These are phyloP conservation scores for Kryptopterus vitreolus DNA, from an alignment of 2,797 vertebrate genomes.

Conservation along the genomic window DNA sequence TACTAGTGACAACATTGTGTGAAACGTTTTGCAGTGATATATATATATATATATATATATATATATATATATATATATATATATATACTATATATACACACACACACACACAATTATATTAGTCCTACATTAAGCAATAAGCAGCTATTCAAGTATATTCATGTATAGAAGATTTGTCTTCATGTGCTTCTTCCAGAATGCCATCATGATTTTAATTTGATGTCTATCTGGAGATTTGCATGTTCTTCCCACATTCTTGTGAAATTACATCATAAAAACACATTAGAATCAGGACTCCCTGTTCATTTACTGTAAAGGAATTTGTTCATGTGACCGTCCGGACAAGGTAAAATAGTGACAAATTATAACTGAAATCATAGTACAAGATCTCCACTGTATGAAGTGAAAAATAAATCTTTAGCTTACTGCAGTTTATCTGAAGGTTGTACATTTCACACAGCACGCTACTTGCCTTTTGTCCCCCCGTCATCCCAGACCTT, in stretches of 20 bases:
- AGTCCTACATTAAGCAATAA: not conserved
- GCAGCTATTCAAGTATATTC: not conserved
- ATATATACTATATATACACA: too few species aligned
- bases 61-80: too few species aligned
- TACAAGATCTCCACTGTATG: not conserved
- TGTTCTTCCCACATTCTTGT: not conserved
- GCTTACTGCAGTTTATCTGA: not conserved
- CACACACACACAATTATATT: too few species aligned
- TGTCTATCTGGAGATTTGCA: not conserved
- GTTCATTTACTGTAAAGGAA: not conserved
- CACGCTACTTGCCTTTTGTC: constrained; percentile 6
- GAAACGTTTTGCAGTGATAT: too few species aligned
- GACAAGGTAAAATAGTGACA: not conserved
- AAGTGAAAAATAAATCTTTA: not conserved
- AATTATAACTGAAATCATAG: too few species aligned
- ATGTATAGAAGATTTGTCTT: not conserved
- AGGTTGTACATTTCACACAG: not conserved
- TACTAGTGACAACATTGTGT: too few species aligned
- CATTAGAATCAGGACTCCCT: not conserved
- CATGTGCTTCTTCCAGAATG: not conserved
- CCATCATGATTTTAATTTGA: not conserved
- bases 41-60: too few species aligned
- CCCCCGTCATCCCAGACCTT: constrained; percentile 13
- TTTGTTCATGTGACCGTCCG: not conserved
- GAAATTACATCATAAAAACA: not conserved